Conservation (phyloP, 2,888 invertebrate genomes). For the Helobdella robusta region DNA sequence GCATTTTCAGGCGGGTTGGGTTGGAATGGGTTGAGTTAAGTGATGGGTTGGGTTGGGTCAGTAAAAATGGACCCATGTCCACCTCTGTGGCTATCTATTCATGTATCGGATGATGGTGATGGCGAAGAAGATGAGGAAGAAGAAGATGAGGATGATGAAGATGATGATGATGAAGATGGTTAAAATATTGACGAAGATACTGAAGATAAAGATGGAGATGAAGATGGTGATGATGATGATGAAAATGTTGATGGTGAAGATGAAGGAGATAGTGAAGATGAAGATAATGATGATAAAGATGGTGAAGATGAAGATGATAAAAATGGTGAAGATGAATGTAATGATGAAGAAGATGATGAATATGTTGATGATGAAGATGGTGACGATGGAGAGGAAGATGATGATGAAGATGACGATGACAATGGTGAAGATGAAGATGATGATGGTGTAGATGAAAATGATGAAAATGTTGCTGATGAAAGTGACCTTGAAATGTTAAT, state of each 20-base stretch:
- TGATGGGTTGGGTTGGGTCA: too few relatives aligned
- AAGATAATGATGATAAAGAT: slow-evolving; percentile 6
- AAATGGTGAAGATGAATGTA: slow-evolving; percentile 8
- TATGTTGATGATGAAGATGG: slow-evolving; percentile 20
- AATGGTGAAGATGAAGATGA: slow-evolving; percentile 19
- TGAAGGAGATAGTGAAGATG: slow-evolving; percentile 5
- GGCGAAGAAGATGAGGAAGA: slow-evolving; percentile 23
- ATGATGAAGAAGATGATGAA: slow-evolving; percentile 11
- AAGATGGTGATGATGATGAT: slow-evolving; percentile 16
- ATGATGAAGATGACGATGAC: slow-evolving; percentile 21
- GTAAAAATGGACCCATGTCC: too few relatives aligned
- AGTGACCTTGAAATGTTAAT: background rate
- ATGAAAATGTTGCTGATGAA: background rate
- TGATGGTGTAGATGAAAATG: slow-evolving; percentile 5
- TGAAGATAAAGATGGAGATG: slow-evolving; percentile 18
- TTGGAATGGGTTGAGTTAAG: too few relatives aligned
- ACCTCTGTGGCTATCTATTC: too few relatives aligned
- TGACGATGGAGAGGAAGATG: slow-evolving; percentile 20
- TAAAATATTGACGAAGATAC: slow-evolving; percentile 9
- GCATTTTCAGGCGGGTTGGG: too few relatives aligned
- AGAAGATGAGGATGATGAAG: slow-evolving; percentile 19
- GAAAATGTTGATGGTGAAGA: slow-evolving; percentile 20
- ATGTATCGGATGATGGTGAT: too few relatives aligned
- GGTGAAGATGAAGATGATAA: slow-evolving; percentile 20
- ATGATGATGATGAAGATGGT: slow-evolving; percentile 3